Conservation (phyloP, 2,113 vertebrate genomes). For the Pterocles orientalis region DNA sequence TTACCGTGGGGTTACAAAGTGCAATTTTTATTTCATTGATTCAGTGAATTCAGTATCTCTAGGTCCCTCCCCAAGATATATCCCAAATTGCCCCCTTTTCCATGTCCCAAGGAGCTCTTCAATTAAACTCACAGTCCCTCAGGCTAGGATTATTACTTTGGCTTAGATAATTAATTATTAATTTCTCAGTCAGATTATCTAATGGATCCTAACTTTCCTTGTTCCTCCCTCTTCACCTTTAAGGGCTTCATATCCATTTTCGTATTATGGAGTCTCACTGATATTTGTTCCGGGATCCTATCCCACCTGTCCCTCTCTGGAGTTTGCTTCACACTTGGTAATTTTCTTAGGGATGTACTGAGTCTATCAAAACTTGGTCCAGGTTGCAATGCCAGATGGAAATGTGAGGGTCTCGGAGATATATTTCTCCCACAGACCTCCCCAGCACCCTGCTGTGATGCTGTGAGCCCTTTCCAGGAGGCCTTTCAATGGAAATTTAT, state of each 20-base stretch:
- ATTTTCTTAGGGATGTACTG: neutral
- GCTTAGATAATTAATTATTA: neutral
- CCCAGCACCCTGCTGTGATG: neutral
- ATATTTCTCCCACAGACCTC: neutral
- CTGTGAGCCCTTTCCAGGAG: neutral
- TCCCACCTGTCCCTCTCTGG: neutral
- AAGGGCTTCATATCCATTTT: neutral
- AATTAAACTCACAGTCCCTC: neutral
- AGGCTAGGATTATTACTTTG: neutral
- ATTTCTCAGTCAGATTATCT: neutral
- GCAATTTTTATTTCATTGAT: neutral
- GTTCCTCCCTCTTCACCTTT: neutral
- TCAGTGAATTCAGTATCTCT: neutral
- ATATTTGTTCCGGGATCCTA: neutral
- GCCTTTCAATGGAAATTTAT: neutral
- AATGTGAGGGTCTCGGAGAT: neutral
- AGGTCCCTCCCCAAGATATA: neutral
- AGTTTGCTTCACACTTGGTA: neutral
- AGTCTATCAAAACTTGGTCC: neutral
- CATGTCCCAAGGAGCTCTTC: neutral
- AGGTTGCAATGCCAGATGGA: neutral
- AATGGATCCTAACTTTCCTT: neutral
- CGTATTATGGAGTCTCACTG: neutral
- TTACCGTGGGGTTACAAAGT: constrained; percentile 8
- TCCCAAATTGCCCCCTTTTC: neutral